Percentiles rank a stretch among this genome's conserved stretches.
Conservation (phyloP, 2,113 vertebrate species). For the Hemichromis elongatus region DNA sequence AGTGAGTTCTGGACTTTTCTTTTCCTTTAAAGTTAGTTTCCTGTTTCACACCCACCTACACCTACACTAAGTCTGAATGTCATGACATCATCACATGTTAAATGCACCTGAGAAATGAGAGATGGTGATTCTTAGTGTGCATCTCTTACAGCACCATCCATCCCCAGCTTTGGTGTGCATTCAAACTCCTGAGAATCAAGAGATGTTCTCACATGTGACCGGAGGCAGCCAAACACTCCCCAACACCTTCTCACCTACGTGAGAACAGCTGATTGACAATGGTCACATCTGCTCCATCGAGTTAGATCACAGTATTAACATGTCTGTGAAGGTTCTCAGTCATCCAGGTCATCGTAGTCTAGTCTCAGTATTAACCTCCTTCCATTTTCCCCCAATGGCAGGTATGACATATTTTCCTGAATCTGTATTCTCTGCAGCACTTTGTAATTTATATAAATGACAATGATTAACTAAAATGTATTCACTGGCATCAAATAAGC, state of each 20-base stretch:
- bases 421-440: too few relatives aligned
- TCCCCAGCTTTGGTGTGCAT: not conserved
- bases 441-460: too few relatives aligned
- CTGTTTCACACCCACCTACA: not conserved
- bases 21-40: not conserved
- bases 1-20: not conserved
- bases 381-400: not conserved
- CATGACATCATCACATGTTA: not conserved
- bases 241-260: not conserved
- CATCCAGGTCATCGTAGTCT: too few relatives aligned
- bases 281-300: rapidly evolving
- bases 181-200: not conserved
- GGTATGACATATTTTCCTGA: not conserved
- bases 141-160: not conserved
- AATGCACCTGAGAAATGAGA: not conserved
- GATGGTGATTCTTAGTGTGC: not conserved
- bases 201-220: not conserved
- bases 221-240: not conserved
- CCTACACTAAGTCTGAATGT: not conserved
- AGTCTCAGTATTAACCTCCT: not conserved
- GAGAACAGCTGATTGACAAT: not conserved
- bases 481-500: too few relatives aligned
- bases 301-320: not conserved
- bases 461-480: too few relatives aligned
- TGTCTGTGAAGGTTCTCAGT: too few relatives aligned